A percentile compares a stretch with the other conserved stretches of the same genome.
Conservation (phyloP, 2,113 vertebrate genomes). For the Suncus etruscus region DNA sequence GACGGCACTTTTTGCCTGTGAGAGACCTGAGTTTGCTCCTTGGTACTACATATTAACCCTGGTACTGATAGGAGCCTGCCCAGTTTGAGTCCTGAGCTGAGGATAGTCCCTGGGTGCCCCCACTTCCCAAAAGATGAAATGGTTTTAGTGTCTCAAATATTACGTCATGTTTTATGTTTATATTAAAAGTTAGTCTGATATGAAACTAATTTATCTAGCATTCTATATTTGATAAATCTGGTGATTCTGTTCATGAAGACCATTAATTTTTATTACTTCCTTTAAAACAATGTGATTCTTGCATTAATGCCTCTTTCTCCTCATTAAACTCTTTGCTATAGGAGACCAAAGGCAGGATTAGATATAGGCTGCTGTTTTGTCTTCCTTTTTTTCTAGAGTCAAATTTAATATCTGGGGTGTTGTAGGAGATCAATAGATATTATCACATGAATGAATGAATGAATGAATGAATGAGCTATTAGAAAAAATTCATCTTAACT, state of each 20-base stretch:
- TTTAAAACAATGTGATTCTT: neutral
- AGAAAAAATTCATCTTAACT: neutral
- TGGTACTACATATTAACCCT: too few species aligned
- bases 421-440: neutral
- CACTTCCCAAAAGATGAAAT: neutral
- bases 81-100: too few species aligned
- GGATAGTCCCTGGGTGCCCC: too few species aligned
- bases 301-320: neutral
- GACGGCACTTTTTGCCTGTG: too few species aligned
- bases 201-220: neutral
- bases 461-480: conserved; percentile 19
- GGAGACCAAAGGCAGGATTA: neutral
- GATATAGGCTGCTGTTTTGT: neutral
- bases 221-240: conserved; percentile 11
- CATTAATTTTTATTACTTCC: neutral
- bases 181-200: neutral
- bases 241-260: neutral
- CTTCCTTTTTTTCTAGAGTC: neutral
- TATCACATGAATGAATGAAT: neutral
- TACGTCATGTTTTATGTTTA: neutral
- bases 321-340: neutral
- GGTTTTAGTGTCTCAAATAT: conserved; percentile 5
- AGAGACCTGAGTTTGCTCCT: too few species aligned
- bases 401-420: neutral
- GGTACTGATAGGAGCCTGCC: too few species aligned